Evolutionary conservation across 2,888 invertebrate genomes (phyloP).

Genomic region (Melieria omissa): DNA sequence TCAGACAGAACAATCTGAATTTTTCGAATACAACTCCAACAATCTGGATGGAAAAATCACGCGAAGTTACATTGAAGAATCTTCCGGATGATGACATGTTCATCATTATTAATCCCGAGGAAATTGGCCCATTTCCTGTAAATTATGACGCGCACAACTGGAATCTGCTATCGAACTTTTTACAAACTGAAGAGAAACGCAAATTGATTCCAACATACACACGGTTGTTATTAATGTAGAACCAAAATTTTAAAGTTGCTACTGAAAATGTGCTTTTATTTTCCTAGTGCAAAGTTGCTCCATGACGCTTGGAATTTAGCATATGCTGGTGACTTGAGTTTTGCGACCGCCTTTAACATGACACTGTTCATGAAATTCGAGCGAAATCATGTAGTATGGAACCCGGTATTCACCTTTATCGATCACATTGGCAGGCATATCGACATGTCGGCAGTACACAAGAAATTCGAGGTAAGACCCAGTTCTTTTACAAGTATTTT

Average conservation of each 20-base stretch:
- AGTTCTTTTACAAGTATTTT: too few relatives aligned
- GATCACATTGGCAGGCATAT: slow-evolving; percentile 83
- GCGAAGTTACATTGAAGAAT: slow-evolving; percentile 69
- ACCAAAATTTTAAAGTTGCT: background rate
- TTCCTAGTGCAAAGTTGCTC: slow-evolving; percentile 53
- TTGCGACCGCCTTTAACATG: slow-evolving; percentile 82
- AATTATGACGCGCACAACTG: slow-evolving; percentile 84
- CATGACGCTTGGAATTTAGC: slow-evolving; percentile 61
- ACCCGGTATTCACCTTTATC: slow-evolving; percentile 84
- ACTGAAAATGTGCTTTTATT: background rate
- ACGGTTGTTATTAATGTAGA: slow-evolving; percentile 48
- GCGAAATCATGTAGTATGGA: slow-evolving; percentile 82
- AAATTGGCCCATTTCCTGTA: slow-evolving; percentile 86
- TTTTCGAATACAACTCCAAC: slow-evolving; percentile 71
- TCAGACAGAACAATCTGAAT: slow-evolving; percentile 71
- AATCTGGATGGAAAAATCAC: slow-evolving; percentile 74
- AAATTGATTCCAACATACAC: slow-evolving; percentile 76
- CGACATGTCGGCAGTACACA: slow-evolving; percentile 73
- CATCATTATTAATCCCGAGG: slow-evolving; percentile 84
- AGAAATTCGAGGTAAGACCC: slow-evolving; percentile 76
- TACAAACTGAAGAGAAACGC: slow-evolving; percentile 70
- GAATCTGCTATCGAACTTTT: slow-evolving; percentile 76
- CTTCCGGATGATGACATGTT: slow-evolving; percentile 73
- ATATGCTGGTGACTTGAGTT: slow-evolving; percentile 76
- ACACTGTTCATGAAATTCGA: slow-evolving; percentile 80